Evolutionary conservation across 2,888 invertebrate species (phyloP), one percentile per base, ranked within the genome.

Genomic region (Papilio protenor): DNA sequence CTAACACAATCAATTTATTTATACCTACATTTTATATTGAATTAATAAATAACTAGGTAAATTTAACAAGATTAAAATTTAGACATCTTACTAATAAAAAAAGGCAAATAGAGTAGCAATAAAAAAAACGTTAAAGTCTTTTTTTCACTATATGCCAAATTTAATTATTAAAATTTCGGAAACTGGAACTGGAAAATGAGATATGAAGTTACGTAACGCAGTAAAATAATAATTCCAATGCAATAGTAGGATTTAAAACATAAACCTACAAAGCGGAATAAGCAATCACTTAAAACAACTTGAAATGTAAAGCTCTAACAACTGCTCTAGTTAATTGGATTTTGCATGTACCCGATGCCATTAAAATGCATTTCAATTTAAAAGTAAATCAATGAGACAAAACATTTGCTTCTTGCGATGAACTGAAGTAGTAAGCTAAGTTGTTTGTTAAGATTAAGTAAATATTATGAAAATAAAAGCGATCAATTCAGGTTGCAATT

Each of bases 311-410:
- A 57, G 70, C 75, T 70, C 45, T 69, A 66, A 69, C 55, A 75
- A 57, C 75, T 70, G 57, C 55, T 74, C 74, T 57, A 76, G 57
- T 70, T 70, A 57, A 69, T 76, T 76, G 70, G 57, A 75, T 70
- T 76, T 69, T 55, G 57, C 23, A 47, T 33, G 47, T 74, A 64
- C 27, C 40, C 47, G 64, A 49, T 64, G 45, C 23, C 45, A 74
- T 74, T 59, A 61, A 64, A 74, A 27, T 61, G 27, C 61, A 74
- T 74, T 49, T 40, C 61, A 47, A 64, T 74, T 74, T 47, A 61
- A 18, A 64, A 73, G 23, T 73, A 59, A 74, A 64, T 47, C 18
- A 49, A 49, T 33, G 49, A 23, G 11, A 59, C n/a, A 23, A 40
- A 73, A 73, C 18, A 61, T 61, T 64, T 49, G 14, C n/a, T 27